Base-by-base conservation (phyloP, 1,140 invertebrate species). In the Thalassaphorura encarpata region DNA sequence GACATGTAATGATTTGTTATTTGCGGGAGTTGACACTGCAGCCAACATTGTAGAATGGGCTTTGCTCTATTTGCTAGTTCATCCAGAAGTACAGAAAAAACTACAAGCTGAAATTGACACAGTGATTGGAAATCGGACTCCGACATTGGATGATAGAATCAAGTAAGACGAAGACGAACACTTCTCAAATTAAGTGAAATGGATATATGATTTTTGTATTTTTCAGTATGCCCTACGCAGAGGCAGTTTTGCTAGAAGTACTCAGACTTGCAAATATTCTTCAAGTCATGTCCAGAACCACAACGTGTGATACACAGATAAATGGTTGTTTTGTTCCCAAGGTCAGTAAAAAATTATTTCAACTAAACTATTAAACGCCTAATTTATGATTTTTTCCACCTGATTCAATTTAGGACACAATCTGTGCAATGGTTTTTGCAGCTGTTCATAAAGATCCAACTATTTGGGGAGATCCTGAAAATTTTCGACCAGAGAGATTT, bases 401-500 rank as follows among this genome's bases (percentile, higher is more conserved):
- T 18, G 26, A 11, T 43, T 15, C 11, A 21, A 21, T n/a, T n/a
- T 27, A 47, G 45, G 31, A 51, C 21, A 24, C 48, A 29, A 18
- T 33, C 16, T 21, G 21, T 39, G 48, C 33, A 23, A 43, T 42
- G 8, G 26, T 45, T 26, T 23, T 42, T 6, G 24, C 33, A 26
- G 67, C 65, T 0, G 70, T 74, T 64, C 69, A 69, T 57, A 68
- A 69, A 21, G 69, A 77, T 61, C 62, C 69, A 0, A 58, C 61
- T 6, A 54, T 71, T n/a, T 77, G 73, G 61, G 66, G 68, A 2
- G 63, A 75, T 3, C 74, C 76, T 3, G 63, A 71, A 21, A 54
- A 51, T 18, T 77, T 73, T 56, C 58, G 65, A 24, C 75, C 76
- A 4, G 72, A 75, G 45, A 66, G 75, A 52, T 77, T 76, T 69